Base-by-base conservation (phyloP, 1,140 invertebrate species). In the Tribolium madens region DNA sequence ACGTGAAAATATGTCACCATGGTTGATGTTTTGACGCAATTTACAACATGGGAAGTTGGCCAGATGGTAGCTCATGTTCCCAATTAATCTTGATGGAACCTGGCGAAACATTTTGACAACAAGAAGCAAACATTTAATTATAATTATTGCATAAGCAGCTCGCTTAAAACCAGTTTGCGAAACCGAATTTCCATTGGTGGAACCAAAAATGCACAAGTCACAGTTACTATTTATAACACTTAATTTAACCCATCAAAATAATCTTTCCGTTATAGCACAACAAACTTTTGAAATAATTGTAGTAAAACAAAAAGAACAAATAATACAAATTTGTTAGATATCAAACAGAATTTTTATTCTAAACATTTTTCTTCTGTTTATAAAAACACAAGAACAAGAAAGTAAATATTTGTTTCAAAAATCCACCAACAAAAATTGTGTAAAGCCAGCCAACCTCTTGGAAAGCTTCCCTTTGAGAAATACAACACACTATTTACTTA, bases 401-500 rank as follows among this genome's bases (percentile, higher is more conserved):
- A 42, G 6, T 42, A 42, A 42, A 42, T 42, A 42, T 42, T 42
- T 42, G 36, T 31, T 33, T 13, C 9, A 64, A 64, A 64, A 64
- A 64, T 14, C 10, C 57, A 64, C 21, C 57, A 64, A 64, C 12
- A 31, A 17, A 31, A 21, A 26, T 21, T 64, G 31, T 33, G 10
- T 7, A 26, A 26, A 26, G 36, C 36, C 36, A 7, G 2, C 26
- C n/a, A 33, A 1, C 7, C n/a, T 64, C 31, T 12, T 3, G n/a
- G 7, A 21, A 64, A 64, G 21, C 26, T 64, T 18, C 26, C 57
- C 26, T 12, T 21, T 57, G 57, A 26, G 57, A 64, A 64, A 64
- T 64, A 64, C 57, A 26, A 64, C 26, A 64, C 57, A 64, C 57
- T 64, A 64, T 64, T 64, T 64, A 64, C 57, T 33, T 33, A 64